Conservation (phyloP, 2,113 vertebrate species). For the Mastomys coucha region DNA sequence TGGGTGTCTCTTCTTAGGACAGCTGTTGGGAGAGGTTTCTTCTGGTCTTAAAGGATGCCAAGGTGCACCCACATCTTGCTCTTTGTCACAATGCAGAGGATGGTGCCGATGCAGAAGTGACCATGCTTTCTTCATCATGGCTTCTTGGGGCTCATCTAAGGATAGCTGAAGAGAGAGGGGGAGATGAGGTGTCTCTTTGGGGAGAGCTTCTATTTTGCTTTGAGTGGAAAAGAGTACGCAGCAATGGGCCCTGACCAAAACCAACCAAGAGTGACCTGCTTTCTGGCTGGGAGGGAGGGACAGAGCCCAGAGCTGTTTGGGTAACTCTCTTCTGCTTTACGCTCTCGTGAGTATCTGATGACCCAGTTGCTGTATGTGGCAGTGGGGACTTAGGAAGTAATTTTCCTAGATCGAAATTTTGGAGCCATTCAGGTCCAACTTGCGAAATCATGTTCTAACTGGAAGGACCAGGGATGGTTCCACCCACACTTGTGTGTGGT, state of each 20-base stretch:
- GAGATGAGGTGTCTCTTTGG: not conserved
- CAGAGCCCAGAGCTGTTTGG: not conserved
- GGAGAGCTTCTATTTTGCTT: not conserved
- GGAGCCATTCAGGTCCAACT: not conserved
- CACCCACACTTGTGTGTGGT: not conserved
- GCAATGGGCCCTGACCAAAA: not conserved
- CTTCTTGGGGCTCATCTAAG: not conserved
- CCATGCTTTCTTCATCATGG: not conserved
- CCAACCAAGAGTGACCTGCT: not conserved
- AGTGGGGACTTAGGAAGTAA: not conserved
- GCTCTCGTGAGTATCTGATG: constrained; percentile 34
- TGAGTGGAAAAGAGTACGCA: not conserved
- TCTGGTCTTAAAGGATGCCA: not conserved
- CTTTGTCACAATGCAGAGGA: not conserved
- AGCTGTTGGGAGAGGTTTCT: not conserved
- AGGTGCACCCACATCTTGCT: not conserved
- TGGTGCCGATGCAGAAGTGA: not conserved
- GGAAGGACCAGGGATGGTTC: not conserved
- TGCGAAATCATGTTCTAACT: not conserved
- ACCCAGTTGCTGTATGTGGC: not conserved
- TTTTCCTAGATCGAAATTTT: constrained; percentile 12
- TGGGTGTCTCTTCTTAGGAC: not conserved
- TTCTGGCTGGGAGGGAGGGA: not conserved
- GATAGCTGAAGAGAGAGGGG: not conserved
- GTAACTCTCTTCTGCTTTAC: not conserved